phyloP scores from a whole-genome alignment of 2,113 vertebrate genomes.

The Sinocyclocheilus grahami region DNA sequence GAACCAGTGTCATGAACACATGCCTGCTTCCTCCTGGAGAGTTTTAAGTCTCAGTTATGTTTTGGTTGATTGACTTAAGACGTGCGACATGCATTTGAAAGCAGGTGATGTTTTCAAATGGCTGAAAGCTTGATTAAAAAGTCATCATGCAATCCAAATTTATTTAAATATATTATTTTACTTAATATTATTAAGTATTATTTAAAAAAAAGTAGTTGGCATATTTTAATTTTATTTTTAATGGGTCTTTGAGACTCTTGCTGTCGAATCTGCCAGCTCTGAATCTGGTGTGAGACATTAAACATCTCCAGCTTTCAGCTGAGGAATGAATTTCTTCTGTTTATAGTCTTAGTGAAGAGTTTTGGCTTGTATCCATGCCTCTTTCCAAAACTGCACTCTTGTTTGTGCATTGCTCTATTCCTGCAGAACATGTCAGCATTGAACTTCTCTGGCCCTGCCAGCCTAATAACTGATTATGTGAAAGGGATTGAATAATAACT shows the following conservation, averaged over 20 bases:
- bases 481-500: slow-evolving; percentile 21
- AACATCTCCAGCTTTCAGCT: slow-evolving; percentile 7
- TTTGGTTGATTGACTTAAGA: too few species aligned
- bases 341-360: not conserved
- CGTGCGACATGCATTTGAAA: too few species aligned
- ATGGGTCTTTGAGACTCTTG: not conserved
- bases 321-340: not conserved
- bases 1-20: too few species aligned
- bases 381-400: not conserved
- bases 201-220: not conserved
- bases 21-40: too few species aligned
- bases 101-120: too few species aligned
- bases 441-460: slow-evolving; percentile 51
- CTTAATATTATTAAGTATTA: too few species aligned
- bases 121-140: too few species aligned
- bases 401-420: slow-evolving; percentile 3
- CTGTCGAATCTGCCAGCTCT: not conserved
- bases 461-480: slow-evolving; percentile 41
- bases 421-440: slow-evolving; percentile 15
- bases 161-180: too few species aligned
- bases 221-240: not conserved
- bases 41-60: too few species aligned
- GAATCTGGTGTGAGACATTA: not conserved
- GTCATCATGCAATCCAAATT: too few species aligned
- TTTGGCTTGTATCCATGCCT: slow-evolving; percentile 12